A percentile compares a stretch with the other conserved stretches of the same genome.
Evolutionary conservation across 1,140 invertebrate genomes (phyloP).

Genomic region (Drosophila elegans): DNA sequence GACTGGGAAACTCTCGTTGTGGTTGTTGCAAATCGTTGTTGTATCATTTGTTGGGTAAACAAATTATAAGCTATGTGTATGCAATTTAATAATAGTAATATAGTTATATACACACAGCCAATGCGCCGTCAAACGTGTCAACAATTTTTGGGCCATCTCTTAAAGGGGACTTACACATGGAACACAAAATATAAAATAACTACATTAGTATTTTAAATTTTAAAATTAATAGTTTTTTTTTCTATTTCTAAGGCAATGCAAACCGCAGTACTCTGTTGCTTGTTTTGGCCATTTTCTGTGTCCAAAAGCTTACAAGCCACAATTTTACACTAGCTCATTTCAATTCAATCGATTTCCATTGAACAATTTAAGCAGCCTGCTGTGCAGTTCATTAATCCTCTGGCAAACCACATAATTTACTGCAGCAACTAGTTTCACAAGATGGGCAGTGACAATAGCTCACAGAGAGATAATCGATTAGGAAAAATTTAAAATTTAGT

Average conservation of each 20-base stretch:
- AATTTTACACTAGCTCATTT: neutral
- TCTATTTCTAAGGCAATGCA: no score
- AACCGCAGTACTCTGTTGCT: neutral
- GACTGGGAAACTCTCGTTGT: neutral
- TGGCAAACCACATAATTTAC: constrained; percentile 48
- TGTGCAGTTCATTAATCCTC: constrained; percentile 34
- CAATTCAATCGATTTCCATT: constrained; percentile 2
- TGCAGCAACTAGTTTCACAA: constrained; percentile 28
- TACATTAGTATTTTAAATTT: neutral
- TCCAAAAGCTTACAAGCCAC: neutral
- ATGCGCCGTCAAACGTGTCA: neutral
- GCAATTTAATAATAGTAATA: constrained; percentile 28
- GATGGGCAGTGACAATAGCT: neutral
- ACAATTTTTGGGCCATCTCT: neutral
- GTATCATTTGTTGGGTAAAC: constrained; percentile 33
- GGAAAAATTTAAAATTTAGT: no score
- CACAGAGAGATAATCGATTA: neutral
- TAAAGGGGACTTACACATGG: neutral
- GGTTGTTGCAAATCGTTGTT: constrained; percentile 11
- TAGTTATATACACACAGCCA: neutral
- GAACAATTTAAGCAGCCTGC: constrained; percentile 1
- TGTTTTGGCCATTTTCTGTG: neutral
- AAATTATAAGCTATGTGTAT: constrained; percentile 38
- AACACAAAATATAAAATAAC: neutral
- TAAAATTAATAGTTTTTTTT: no score